Percentiles rank a stretch among this genome's conserved stretches.
These are phyloP conservation scores for Brachystomella parvula DNA, from an alignment of 1,140 invertebrate genomes.

Conservation along the genomic window DNA sequence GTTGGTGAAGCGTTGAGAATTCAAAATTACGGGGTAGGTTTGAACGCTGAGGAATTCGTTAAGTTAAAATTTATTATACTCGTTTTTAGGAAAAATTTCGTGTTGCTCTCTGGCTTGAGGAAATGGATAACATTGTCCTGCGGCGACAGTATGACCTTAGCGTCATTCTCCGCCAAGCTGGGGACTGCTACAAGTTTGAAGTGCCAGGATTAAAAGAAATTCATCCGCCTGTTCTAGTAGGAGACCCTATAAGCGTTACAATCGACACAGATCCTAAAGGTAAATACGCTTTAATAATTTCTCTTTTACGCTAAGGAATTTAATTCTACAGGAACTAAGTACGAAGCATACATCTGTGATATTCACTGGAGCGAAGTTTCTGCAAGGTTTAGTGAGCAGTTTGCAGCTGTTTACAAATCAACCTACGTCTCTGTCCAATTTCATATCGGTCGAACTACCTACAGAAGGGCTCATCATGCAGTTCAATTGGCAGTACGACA, in stretches of 20 bases:
- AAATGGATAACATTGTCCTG: constrained; percentile 53
- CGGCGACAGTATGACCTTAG: constrained; percentile 63
- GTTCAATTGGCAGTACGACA: constrained; percentile 49
- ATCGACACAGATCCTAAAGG: constrained; percentile 15
- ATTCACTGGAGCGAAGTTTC: constrained; percentile 56
- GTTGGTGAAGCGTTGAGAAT: constrained; percentile 2
- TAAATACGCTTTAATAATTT: constrained; percentile 9
- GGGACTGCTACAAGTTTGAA: constrained; percentile 62
- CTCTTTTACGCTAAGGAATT: background rate
- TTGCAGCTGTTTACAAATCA: constrained; percentile 59
- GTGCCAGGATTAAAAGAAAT: constrained; percentile 73
- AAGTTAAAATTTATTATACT: constrained; percentile 43
- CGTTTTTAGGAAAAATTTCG: constrained; percentile 52
- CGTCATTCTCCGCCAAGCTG: constrained; percentile 53
- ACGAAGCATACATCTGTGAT: constrained; percentile 72
- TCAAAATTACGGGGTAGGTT: constrained; percentile 12
- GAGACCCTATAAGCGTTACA: constrained; percentile 60
- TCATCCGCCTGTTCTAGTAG: constrained; percentile 71
- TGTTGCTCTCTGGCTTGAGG: constrained; percentile 66
- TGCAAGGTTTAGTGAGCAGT: constrained; percentile 62
- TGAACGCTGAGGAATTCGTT: no score
- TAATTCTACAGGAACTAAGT: constrained; percentile 43
- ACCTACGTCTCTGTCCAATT: constrained; percentile 54
- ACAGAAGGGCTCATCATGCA: constrained; percentile 58
- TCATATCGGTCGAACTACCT: constrained; percentile 53